phyloP scores from a whole-genome alignment of 2,797 vertebrate species.

The Monodelphis domestica region DNA sequence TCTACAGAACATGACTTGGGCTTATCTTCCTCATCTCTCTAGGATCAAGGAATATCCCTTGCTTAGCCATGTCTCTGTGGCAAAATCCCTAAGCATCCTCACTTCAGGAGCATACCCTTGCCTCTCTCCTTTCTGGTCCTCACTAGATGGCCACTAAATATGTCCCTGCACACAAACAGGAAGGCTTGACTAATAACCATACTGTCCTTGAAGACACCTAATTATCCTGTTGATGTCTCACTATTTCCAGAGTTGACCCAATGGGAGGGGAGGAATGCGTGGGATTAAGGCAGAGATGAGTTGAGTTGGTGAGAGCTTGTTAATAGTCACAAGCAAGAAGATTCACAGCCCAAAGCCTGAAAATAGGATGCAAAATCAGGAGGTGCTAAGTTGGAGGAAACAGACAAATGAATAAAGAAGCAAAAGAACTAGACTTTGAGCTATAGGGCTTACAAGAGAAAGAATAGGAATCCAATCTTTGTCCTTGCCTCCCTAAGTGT shows the following conservation, averaged over 20 bases:
- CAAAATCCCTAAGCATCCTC: background rate
- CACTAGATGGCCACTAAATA: background rate
- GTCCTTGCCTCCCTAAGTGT: background rate
- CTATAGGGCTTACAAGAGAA: background rate
- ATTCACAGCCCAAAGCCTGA: background rate
- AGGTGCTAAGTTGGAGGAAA: background rate
- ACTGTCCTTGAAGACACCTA: background rate
- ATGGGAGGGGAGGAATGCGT: background rate
- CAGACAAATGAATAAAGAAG: background rate
- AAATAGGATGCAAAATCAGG: background rate
- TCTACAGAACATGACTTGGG: background rate
- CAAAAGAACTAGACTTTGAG: background rate
- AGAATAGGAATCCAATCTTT: background rate
- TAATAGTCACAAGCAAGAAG: background rate
- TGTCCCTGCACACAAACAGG: background rate
- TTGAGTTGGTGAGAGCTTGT: background rate
- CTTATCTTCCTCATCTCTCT: background rate
- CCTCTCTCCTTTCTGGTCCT: background rate
- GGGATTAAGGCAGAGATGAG: background rate
- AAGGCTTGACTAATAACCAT: background rate
- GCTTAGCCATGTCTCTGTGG: background rate
- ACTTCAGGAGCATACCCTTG: background rate
- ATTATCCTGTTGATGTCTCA: background rate
- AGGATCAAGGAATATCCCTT: too few relatives aligned
- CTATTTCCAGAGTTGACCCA: background rate